Conservation (phyloP, 2,888 invertebrate species). For the Stictocephala bisonia region DNA sequence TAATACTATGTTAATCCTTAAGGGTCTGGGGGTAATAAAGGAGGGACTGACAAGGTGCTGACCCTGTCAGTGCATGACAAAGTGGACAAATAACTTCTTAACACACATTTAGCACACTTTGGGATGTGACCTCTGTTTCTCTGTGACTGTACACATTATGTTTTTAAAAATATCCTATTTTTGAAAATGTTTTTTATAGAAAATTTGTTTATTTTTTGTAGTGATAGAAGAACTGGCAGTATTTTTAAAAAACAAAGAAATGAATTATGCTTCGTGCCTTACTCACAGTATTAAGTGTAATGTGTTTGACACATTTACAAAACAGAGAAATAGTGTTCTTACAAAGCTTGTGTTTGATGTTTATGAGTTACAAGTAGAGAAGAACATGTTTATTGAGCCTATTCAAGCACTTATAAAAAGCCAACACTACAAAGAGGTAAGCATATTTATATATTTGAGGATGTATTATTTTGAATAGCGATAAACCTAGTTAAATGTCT, state of each 20-base stretch:
- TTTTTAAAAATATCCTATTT: background rate
- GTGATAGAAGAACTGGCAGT: slow-evolving; percentile 64
- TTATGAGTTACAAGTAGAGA: slow-evolving; percentile 73
- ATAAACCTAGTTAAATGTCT: background rate
- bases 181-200: slow-evolving; percentile 53
- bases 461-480: background rate
- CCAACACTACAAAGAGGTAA: slow-evolving; percentile 76
- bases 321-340: slow-evolving; percentile 74
- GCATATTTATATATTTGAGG: slow-evolving; percentile 38
- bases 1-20: background rate
- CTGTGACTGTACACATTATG: too few relatives aligned
- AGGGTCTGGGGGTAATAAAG: too few relatives aligned
- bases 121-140: too few relatives aligned
- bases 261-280: slow-evolving; percentile 66
- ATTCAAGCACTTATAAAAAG: slow-evolving; percentile 70
- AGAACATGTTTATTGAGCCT: slow-evolving; percentile 72
- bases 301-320: slow-evolving; percentile 77
- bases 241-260: slow-evolving; percentile 63
- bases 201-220: slow-evolving; percentile 55
- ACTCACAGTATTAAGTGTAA: slow-evolving; percentile 73
- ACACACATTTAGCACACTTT: too few relatives aligned
- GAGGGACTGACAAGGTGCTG: too few relatives aligned
- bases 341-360: slow-evolving; percentile 73
- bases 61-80: too few relatives aligned
- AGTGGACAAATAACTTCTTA: too few relatives aligned